Evolutionary conservation across 2,888 invertebrate genomes (phyloP).

Genomic region (Coleophora deauratella): DNA sequence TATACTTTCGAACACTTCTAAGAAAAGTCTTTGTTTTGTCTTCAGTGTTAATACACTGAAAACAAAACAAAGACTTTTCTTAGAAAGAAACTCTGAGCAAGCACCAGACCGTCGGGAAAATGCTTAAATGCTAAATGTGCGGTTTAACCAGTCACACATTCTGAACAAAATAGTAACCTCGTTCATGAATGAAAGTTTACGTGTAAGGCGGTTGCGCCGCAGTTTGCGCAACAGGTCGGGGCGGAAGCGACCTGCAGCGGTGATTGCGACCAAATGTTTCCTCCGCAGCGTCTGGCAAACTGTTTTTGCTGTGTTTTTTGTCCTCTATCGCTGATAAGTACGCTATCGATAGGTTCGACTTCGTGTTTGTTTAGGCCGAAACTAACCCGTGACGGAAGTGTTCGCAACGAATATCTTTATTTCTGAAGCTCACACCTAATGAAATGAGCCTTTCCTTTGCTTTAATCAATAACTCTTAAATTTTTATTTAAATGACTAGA

Average conservation of each 20-base stretch:
- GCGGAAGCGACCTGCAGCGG: conserved; percentile 71
- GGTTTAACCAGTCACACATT: too few relatives aligned
- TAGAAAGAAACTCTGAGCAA: too few relatives aligned
- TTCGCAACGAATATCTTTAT: conserved; percentile 27
- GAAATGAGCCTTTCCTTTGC: conserved; percentile 11
- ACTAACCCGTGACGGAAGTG: conserved; percentile 60
- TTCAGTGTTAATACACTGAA: too few relatives aligned
- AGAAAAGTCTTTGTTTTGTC: too few relatives aligned
- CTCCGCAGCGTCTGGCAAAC: conserved; percentile 54
- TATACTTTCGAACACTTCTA: too few relatives aligned
- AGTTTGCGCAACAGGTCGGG: conserved; percentile 73
- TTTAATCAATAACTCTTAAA: not conserved
- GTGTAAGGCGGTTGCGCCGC: conserved; percentile 12
- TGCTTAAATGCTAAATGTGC: too few relatives aligned
- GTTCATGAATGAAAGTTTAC: too few relatives aligned
- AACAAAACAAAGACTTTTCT: too few relatives aligned
- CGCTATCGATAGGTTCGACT: conserved; percentile 67
- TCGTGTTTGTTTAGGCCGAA: conserved; percentile 63
- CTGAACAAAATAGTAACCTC: too few relatives aligned
- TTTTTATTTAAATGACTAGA: too few relatives aligned
- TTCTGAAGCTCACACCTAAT: conserved; percentile 4
- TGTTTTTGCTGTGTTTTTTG: conserved; percentile 65
- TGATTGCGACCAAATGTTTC: conserved; percentile 74
- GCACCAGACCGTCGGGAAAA: too few relatives aligned
- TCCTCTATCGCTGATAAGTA: conserved; percentile 57